Conservation (phyloP, 2,113 vertebrate genomes). For the Cebidichthys violaceus region DNA sequence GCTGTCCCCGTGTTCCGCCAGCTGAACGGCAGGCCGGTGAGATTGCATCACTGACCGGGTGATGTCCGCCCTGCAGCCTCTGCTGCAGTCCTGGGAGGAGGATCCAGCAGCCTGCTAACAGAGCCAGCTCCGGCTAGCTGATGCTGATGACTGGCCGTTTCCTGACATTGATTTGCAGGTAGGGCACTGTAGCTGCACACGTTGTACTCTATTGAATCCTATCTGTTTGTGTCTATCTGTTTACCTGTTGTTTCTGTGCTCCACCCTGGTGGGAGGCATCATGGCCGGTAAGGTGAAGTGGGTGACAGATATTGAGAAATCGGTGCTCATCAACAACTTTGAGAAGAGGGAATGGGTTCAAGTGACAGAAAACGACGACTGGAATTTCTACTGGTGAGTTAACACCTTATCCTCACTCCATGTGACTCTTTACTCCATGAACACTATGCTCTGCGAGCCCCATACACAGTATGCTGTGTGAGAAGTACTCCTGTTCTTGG, state of each 20-base stretch:
- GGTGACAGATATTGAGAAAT: constrained; percentile 99
- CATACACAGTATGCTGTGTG: background rate
- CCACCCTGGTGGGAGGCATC: constrained; percentile 68
- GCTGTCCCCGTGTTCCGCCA: background rate
- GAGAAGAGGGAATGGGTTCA: constrained; percentile 97
- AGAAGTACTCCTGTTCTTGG: background rate
- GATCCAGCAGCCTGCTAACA: constrained; percentile 67
- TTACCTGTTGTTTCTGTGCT: constrained; percentile 49
- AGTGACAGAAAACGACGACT: constrained; percentile 94
- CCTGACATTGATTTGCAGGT: constrained; percentile 66
- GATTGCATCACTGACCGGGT: constrained; percentile 56
- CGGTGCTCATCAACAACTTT: constrained; percentile 98
- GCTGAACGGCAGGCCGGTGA: constrained; percentile 21
- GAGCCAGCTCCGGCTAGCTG: constrained; percentile 57
- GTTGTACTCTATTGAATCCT: background rate
- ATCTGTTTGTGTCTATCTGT: background rate
- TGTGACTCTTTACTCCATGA: background rate
- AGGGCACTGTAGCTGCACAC: background rate
- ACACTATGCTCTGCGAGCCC: background rate
- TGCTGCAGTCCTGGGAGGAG: constrained; percentile 64
- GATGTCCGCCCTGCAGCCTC: constrained; percentile 64
- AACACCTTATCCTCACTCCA: background rate
- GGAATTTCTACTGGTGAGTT: constrained; percentile 98
- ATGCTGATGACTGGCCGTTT: constrained; percentile 75
- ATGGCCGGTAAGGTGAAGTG: constrained; percentile 98